Evolutionary conservation across 2,888 invertebrate genomes (phyloP).

Genomic region (Platycnemis pennipes): DNA sequence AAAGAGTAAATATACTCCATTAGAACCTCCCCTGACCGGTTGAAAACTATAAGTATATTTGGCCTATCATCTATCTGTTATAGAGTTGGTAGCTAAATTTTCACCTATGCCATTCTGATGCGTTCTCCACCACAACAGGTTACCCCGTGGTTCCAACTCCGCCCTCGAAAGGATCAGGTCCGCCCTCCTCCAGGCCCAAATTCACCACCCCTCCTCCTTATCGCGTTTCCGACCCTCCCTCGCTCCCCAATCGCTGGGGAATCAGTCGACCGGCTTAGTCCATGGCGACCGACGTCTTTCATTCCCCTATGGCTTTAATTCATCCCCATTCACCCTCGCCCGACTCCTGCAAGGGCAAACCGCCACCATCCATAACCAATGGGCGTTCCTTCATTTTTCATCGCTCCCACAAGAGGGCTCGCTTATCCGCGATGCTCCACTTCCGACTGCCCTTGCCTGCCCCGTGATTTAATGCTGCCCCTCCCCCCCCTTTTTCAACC

Average conservation of each 20-base stretch:
- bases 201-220: background rate
- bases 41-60: too few relatives aligned
- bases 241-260: background rate
- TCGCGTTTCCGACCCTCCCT: background rate
- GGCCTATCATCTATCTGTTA: too few relatives aligned
- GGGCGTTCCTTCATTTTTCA: constrained; percentile 63
- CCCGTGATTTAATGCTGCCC: constrained; percentile 49
- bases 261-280: background rate
- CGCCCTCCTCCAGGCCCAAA: background rate
- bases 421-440: constrained; percentile 56
- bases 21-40: too few relatives aligned
- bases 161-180: background rate
- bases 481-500: background rate
- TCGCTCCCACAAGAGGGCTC: constrained; percentile 59
- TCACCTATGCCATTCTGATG: background rate
- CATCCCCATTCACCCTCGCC: background rate
- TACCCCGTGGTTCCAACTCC: background rate
- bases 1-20: too few relatives aligned
- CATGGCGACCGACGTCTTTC: background rate
- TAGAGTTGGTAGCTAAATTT: too few relatives aligned
- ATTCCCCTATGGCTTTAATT: background rate
- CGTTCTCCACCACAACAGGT: background rate
- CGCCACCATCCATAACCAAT: constrained; percentile 45
- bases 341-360: background rate
- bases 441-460: constrained; percentile 55